Base-by-base conservation (phyloP, 1,140 invertebrate genomes). In the Drosophila littoralis region DNA sequence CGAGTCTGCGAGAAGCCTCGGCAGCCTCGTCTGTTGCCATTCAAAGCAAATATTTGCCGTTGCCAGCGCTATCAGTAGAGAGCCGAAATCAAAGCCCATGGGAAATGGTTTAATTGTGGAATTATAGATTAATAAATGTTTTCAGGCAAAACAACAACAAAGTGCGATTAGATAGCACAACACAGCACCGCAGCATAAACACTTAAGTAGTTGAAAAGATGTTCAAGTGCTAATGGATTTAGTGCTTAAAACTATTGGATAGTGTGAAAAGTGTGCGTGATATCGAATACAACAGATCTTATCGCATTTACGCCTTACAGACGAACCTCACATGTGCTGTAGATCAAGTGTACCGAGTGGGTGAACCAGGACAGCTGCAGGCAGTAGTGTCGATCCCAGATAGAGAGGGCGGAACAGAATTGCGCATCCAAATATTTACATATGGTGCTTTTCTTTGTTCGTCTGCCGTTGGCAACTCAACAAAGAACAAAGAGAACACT, bases 121-220 rank as follows among this genome's bases (percentile, higher is more conserved):
- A 89, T 89, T 88, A 88, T 67, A 89, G 76, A 42, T 70, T 65
- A 83, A 79, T 79, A 67, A 68, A 51, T 48, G 43, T 61, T 22
- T 45, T 33, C 33, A 64, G 52, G 58, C 15, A 42, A 66, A 70
- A 45, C 17, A 63, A 40, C 46, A 15, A 32, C 12, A 43, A 55
- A 6, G 6, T 38, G 10, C 32, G 83, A 86, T 86, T 82, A 83
- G 84, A 83, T 80, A 83, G 2, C 22, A 28, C 22, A 28, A 28
- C 4, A 28, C 22, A 28, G 0, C 22, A 28, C 2, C 22, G 22
- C 22, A 28, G 67, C 40, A 59, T 43, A n/a, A 8, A 45, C 36
- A 59, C 36, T 78, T 58, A 51, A 72, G 70, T 54, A 51, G 57
- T 40, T 28, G 17, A 63, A 67, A 66, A 45, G 32, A 1, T 17